Evolutionary conservation across 1,140 invertebrate species (phyloP), one percentile per base, ranked within the genome.

Genomic region (Drosophila teissieri): DNA sequence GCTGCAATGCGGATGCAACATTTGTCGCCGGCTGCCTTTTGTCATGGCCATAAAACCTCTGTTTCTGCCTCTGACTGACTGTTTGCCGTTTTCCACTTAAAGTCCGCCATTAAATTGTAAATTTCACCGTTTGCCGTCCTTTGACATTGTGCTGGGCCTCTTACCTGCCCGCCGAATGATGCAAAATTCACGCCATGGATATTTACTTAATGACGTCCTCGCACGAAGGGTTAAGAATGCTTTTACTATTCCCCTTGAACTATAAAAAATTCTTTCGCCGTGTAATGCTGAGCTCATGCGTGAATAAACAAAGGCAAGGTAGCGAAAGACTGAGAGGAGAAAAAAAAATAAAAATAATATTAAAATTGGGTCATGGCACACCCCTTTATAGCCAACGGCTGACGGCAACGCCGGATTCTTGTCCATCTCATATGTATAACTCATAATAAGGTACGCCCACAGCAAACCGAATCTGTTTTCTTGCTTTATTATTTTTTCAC

Each of bases 311-410:
- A 84, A 61, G 74, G 37, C n/a, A 8, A 22, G n/a, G 62, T 48
- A 27, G 57, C 6, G 24, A 42, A 45, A 48, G 42, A 15, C n/a
- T 11, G 14, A 27, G 34, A 14, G 46, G 46, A 34, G 14, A 31
- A n/a, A 19, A n/a, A 17, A 4, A 34, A 37, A 24, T 45, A 44
- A 36, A 49, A 8, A 17, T 39, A 69, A 70, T 76, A 15, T 2
- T 15, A 57, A 81, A 84, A 84, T 80, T 84, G 65, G 80, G 80
- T 80, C 80, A 84, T 81, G 80, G 80, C 80, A 84, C 80, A 84
- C 80, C 80, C 76, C 73, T 80, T 85, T 84, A 73, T 84, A 64
- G 81, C 80, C 67, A 51, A 62, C 52, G 75, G 80, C 80, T 84
- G 76, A 75, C 72, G 54, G 62, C 65, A 64, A 49, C 64, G 57